Conservation (phyloP, 2,888 invertebrate genomes). For the Cactoblastis cactorum region DNA sequence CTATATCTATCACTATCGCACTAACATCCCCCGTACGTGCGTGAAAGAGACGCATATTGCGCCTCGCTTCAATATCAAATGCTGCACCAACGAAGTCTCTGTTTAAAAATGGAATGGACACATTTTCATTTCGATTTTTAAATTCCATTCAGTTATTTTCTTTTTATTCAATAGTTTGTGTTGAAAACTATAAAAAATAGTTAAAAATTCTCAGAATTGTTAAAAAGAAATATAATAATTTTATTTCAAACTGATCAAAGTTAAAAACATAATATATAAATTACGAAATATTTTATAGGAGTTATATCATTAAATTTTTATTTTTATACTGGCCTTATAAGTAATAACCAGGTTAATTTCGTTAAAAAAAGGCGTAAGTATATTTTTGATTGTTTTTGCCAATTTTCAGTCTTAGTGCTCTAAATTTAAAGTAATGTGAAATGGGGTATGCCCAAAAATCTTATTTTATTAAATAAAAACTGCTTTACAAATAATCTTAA, state of each 20-base stretch:
- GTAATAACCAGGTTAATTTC: background rate
- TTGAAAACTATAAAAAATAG: background rate
- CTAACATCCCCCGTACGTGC: constrained; percentile 50
- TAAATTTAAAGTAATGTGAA: constrained; percentile 46
- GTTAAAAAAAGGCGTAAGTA: constrained; percentile 3
- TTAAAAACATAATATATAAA: background rate
- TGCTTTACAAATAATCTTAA: background rate
- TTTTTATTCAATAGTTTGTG: no score
- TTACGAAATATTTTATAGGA: background rate
- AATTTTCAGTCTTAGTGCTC: constrained; percentile 76
- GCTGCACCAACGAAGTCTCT: constrained; percentile 58
- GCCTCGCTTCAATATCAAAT: constrained; percentile 33
- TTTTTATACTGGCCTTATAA: background rate
- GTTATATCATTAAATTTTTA: background rate
- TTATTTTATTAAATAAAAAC: background rate
- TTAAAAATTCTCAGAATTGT: background rate
- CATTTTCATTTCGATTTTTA: constrained; percentile 12
- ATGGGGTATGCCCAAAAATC: constrained; percentile 46
- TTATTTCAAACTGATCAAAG: background rate
- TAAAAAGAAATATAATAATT: background rate
- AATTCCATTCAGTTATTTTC: background rate
- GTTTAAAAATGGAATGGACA: constrained; percentile 47
- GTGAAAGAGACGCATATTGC: constrained; percentile 47
- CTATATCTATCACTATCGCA: constrained; percentile 75
- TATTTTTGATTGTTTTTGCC: constrained; percentile 39